phyloP scores from a whole-genome alignment of 37 sponge, comb jelly and placozoan genomes.

The Petrosia ficiformis region DNA sequence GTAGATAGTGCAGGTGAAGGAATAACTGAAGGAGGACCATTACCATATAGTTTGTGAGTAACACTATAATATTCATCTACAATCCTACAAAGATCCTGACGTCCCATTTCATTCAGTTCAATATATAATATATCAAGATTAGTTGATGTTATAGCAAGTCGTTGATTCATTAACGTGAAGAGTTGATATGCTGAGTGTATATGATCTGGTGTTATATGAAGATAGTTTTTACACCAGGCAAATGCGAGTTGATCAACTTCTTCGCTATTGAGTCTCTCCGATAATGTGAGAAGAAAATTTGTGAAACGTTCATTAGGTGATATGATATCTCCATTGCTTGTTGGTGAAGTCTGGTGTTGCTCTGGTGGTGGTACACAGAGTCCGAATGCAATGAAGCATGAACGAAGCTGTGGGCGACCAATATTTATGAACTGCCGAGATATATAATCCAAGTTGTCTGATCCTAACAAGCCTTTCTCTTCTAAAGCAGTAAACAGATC shows the following conservation, averaged over 20 bases:
- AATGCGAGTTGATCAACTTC: constrained; percentile 34
- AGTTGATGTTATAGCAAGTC: constrained; percentile 17
- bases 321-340: neutral
- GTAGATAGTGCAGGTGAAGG: neutral
- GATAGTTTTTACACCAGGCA: constrained; percentile 1
- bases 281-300: constrained; percentile 32
- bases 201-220: constrained; percentile 5
- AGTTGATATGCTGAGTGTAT: constrained; percentile 51
- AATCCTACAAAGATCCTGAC: constrained; percentile 25
- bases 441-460: constrained; percentile 37
- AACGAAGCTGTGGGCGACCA: constrained; percentile 6
- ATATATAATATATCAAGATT: constrained; percentile 29
- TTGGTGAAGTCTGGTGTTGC: neutral
- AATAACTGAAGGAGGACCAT: neutral
- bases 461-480: constrained; percentile 44
- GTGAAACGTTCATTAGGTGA: constrained; percentile 4
- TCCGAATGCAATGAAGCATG: neutral
- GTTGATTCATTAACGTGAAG: constrained; percentile 33
- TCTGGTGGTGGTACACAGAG: neutral
- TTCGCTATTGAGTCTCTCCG: constrained; percentile 7
- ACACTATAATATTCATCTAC: constrained; percentile 9
- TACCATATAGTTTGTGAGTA: neutral
- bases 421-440: constrained; percentile 9
- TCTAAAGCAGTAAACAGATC: constrained; percentile 57
- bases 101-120: constrained; percentile 28